phyloP scores from a whole-genome alignment of 2,888 invertebrate genomes.

The Incurvaria masculella region DNA sequence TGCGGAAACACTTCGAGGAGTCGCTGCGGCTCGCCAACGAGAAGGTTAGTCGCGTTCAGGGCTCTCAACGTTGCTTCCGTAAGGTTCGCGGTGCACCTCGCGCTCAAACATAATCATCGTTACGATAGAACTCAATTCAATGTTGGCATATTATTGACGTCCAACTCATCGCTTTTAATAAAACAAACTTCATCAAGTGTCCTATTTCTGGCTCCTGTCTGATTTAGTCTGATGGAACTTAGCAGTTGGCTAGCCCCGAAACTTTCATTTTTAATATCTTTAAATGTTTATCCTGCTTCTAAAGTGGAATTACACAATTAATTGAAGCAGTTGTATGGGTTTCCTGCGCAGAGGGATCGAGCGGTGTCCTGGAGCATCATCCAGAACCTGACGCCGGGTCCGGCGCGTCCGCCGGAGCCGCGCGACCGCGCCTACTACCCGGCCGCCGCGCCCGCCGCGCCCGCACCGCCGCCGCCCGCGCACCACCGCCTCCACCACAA shows the following conservation, averaged over 20 bases:
- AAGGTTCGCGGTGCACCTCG: no score
- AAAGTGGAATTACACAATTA: slow-evolving; percentile 3
- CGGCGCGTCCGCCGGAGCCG: slow-evolving; percentile 24
- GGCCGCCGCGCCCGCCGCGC: slow-evolving; percentile 17
- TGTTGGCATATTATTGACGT: no score
- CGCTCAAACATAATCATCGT: no score
- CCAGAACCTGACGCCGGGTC: slow-evolving; percentile 51
- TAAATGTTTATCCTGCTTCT: not conserved
- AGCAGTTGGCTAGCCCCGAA: no score
- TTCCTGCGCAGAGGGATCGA: slow-evolving; percentile 45
- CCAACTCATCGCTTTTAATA: no score
- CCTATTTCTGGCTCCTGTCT: no score
- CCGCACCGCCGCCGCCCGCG: slow-evolving; percentile 20
- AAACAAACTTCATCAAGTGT: no score
- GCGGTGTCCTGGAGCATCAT: slow-evolving; percentile 56
- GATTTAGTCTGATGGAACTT: no score
- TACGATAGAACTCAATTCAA: no score
- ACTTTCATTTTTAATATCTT: slow-evolving; percentile 1
- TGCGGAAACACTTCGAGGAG: slow-evolving; percentile 88
- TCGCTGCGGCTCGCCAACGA: slow-evolving; percentile 75
- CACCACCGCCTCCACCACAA: slow-evolving; percentile 21
- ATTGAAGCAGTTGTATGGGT: slow-evolving; percentile 6
- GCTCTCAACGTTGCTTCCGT: no score
- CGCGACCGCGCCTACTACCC: slow-evolving; percentile 28
- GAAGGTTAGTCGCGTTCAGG: slow-evolving; percentile 65